Evolutionary conservation across 2,113 vertebrate genomes (phyloP).

Genomic region (Pelmatolapia mariae): DNA sequence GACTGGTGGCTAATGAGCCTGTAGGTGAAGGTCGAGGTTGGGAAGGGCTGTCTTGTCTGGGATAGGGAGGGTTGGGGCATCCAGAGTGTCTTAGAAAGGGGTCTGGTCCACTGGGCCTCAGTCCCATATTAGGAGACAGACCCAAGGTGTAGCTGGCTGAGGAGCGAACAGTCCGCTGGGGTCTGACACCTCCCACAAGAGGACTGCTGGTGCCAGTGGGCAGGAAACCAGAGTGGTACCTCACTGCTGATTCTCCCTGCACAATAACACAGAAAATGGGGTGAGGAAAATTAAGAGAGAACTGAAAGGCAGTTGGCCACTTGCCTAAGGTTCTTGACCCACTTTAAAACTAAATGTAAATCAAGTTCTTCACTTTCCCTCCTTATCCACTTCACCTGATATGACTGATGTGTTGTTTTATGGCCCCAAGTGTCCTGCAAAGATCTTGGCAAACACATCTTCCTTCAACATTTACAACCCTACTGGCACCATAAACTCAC

Average conservation of each 20-base stretch:
- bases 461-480: conserved; percentile 34
- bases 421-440: not conserved
- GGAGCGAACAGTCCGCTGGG: conserved; percentile 68
- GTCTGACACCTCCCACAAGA: conserved; percentile 59
- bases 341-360: conserved; percentile 46
- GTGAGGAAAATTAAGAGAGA: not conserved
- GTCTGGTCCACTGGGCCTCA: conserved; percentile 65
- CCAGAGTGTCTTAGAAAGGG: conserved; percentile 69
- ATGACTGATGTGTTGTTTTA: not conserved
- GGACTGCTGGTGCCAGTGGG: conserved; percentile 74
- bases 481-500: conserved; percentile 20
- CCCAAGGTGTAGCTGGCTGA: conserved; percentile 77
- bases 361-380: conserved; percentile 16
- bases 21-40: conserved; percentile 86
- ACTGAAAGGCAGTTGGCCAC: conserved; percentile 27
- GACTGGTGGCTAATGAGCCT: conserved; percentile 85
- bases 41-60: conserved; percentile 77
- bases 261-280: not conserved
- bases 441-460: conserved; percentile 34
- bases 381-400: conserved; percentile 23
- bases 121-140: conserved; percentile 73
- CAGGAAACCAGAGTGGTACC: conserved; percentile 69
- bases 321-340: conserved; percentile 26
- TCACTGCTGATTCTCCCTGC: conserved; percentile 68
- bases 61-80: conserved; percentile 66